Evolutionary conservation across 1,140 invertebrate genomes (phyloP).

Genomic region (Hetaerina americana): DNA sequence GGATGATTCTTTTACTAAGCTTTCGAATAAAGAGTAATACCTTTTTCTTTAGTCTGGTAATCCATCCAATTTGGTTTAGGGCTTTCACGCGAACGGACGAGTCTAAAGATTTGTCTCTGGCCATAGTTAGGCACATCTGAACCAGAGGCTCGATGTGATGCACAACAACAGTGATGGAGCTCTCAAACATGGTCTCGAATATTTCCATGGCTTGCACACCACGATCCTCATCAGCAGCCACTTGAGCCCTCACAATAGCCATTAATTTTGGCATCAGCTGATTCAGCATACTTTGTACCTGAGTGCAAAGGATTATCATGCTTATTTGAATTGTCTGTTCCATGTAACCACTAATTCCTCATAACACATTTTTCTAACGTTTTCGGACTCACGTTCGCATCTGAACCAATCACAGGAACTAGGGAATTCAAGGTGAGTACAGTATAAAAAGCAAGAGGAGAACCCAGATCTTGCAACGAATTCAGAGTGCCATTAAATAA

Average conservation of each 20-base stretch:
- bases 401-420: conserved; percentile 38
- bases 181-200: conserved; percentile 57
- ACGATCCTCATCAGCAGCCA: conserved; percentile 38
- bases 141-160: conserved; percentile 50
- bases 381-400: conserved; percentile 38
- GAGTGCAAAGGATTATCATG: too few species aligned
- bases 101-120: conserved; percentile 37
- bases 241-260: conserved; percentile 38
- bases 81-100: conserved; percentile 50
- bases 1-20: too few species aligned
- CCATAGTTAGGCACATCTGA: conserved; percentile 50
- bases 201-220: conserved; percentile 53
- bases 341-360: too few species aligned
- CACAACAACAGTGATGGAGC: conserved; percentile 43
- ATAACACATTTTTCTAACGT: too few species aligned
- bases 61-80: conserved; percentile 46
- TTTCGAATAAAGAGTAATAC: too few species aligned
- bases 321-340: too few species aligned
- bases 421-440: conserved; percentile 46
- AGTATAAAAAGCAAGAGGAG: conserved; percentile 41
- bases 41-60: conserved; percentile 57
- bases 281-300: background rate
- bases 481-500: conserved; percentile 39
- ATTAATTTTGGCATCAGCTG: conserved; percentile 46
- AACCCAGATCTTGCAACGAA: conserved; percentile 33